Percentiles rank a stretch among this genome's conserved stretches.
Conservation (phyloP, 2,888 invertebrate species). For the Plebejus argus region DNA sequence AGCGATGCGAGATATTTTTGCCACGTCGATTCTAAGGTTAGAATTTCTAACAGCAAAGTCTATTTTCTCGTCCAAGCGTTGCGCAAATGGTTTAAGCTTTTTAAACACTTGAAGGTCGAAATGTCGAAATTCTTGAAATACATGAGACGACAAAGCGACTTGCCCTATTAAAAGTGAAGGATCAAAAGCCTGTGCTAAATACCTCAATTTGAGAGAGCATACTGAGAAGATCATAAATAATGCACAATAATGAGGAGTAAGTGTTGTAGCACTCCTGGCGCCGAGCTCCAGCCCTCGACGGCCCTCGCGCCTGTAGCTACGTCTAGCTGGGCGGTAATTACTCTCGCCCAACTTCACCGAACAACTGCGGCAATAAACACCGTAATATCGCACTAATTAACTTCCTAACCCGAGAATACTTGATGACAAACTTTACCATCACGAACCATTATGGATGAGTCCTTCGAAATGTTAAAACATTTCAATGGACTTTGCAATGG, state of each 20-base stretch:
- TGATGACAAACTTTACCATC: constrained; percentile 17
- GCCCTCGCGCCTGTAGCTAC: constrained; percentile 40
- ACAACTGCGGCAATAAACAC: constrained; percentile 58
- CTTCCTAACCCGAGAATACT: constrained; percentile 36
- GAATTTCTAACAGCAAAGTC: not conserved
- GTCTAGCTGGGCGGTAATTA: constrained; percentile 44
- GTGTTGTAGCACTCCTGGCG: constrained; percentile 20
- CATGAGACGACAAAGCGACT: not conserved
- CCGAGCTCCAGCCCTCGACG: constrained; percentile 24
- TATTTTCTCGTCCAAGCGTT: not conserved
- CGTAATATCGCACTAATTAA: constrained; percentile 58
- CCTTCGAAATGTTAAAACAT: not conserved
- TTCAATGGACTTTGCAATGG: not conserved
- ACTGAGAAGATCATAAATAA: constrained; percentile 11
- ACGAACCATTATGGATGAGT: not conserved
- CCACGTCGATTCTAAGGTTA: not conserved
- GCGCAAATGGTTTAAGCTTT: not conserved
- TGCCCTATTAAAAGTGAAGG: not conserved
- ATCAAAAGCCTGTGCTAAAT: not conserved
- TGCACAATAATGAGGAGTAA: constrained; percentile 24
- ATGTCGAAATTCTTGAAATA: constrained; percentile 5
- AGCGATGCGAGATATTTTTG: constrained; percentile 18
- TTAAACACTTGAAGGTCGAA: not conserved
- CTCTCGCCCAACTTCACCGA: constrained; percentile 51
- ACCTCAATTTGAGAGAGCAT: not conserved